Percentiles rank a stretch among this genome's conserved stretches.
Conservation (phyloP, 1,140 invertebrate genomes). For the Drosophila kohkoa region DNA sequence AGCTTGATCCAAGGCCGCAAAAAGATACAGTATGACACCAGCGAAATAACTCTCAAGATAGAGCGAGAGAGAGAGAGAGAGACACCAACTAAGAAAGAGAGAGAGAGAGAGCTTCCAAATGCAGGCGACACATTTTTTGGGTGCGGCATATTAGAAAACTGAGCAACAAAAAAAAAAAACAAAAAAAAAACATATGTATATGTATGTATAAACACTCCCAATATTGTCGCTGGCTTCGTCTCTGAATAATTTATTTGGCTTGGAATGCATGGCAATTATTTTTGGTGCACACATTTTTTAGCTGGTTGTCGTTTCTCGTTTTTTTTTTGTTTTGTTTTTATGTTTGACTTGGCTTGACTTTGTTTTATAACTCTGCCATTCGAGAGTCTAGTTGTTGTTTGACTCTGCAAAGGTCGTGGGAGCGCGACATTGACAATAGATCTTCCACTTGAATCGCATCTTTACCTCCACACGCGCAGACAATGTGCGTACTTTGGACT, state of each 20-base stretch:
- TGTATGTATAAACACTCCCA: not conserved
- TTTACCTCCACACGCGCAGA: not conserved
- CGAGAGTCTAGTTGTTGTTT: slow-evolving; percentile 25
- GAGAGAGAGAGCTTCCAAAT: not conserved
- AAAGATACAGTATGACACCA: slow-evolving; percentile 8
- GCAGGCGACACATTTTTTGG: slow-evolving; percentile 31
- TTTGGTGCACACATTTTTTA: slow-evolving; percentile 20
- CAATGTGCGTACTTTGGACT: slow-evolving; percentile 14
- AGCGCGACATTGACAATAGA: slow-evolving; percentile 68
- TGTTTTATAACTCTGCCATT: slow-evolving; percentile 27
- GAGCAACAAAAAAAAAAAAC: not conserved
- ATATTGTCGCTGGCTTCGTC: slow-evolving; percentile 5
- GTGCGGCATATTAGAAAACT: slow-evolving; percentile 32
- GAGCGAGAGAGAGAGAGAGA: not conserved
- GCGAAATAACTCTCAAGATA: slow-evolving; percentile 7
- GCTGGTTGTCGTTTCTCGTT: slow-evolving; percentile 7
- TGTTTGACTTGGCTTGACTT: slow-evolving; percentile 7
- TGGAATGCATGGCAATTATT: slow-evolving; percentile 32
- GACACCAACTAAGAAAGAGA: not conserved
- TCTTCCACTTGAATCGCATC: slow-evolving; percentile 33
- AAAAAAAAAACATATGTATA: not conserved
- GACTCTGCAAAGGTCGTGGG: slow-evolving; percentile 64
- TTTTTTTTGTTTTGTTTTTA: slow-evolving; percentile 17
- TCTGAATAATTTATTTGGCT: slow-evolving; percentile 48
- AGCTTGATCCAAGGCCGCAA: slow-evolving; percentile 33